Evolutionary conservation across 2,113 vertebrate genomes (phyloP).

Genomic region (Ardeotis arabs): DNA sequence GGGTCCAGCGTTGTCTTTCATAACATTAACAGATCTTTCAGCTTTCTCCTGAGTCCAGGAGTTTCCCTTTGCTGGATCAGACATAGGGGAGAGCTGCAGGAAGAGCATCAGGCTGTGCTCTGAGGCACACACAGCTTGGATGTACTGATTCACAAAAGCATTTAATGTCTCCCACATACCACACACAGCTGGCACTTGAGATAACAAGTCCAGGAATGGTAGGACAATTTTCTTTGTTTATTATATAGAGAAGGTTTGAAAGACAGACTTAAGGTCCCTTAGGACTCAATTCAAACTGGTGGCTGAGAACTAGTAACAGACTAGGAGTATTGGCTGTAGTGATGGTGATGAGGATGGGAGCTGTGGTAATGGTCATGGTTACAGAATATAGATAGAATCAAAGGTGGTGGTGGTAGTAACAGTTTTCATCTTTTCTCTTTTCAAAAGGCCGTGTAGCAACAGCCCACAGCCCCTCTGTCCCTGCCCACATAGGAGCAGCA

Average conservation of each 20-base stretch:
- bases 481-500: not conserved
- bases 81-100: not conserved
- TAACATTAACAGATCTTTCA: not conserved
- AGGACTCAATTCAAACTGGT: not conserved
- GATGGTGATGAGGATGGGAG: not conserved
- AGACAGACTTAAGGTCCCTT: not conserved
- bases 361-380: not conserved
- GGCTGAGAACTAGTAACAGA: not conserved
- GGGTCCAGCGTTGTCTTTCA: not conserved
- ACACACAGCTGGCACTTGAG: not conserved
- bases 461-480: not conserved
- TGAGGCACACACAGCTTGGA: not conserved
- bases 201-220: not conserved
- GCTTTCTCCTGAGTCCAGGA: not conserved
- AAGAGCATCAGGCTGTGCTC: not conserved
- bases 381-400: not conserved
- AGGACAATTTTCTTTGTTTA: not conserved
- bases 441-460: not conserved
- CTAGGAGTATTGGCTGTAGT: not conserved
- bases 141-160: not conserved
- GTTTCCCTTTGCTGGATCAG: not conserved
- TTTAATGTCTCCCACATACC: not conserved
- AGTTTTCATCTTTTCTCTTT: not conserved
- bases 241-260: not conserved
- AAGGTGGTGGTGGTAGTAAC: not conserved